phyloP scores from a whole-genome alignment of 2,888 invertebrate genomes.

The Charanyca ferruginea region DNA sequence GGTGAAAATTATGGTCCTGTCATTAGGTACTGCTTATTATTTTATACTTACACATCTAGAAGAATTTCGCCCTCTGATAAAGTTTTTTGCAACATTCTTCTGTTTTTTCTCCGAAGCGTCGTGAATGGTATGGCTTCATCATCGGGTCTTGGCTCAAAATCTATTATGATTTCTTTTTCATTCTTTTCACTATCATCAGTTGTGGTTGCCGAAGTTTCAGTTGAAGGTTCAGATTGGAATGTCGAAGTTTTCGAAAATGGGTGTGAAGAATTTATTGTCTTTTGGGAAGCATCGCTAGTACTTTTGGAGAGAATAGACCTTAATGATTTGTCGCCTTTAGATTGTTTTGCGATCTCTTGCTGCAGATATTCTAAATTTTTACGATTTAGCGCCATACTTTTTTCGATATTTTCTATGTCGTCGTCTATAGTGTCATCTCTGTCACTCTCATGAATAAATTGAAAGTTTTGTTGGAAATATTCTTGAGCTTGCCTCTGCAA shows the following conservation, averaged over 20 bases:
- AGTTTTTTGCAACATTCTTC: constrained; percentile 93
- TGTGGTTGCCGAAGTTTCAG: constrained; percentile 88
- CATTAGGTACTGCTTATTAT: too few species aligned
- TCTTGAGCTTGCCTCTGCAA: constrained; percentile 87
- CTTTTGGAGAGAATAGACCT: constrained; percentile 87
- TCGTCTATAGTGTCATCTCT: constrained; percentile 89
- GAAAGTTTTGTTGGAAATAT: constrained; percentile 90
- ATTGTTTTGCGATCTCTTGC: constrained; percentile 89
- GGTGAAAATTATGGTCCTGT: background rate
- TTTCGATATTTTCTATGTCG: constrained; percentile 88
- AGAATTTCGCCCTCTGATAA: constrained; percentile 96
- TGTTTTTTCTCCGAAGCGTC: constrained; percentile 87
- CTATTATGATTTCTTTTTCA: constrained; percentile 96
- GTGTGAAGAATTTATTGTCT: constrained; percentile 83
- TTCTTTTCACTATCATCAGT: constrained; percentile 92
- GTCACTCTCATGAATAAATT: constrained; percentile 90
- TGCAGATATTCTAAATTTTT: constrained; percentile 88
- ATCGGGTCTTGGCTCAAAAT: constrained; percentile 95
- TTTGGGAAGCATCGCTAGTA: constrained; percentile 86
- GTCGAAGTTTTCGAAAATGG: constrained; percentile 88
- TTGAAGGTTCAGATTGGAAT: constrained; percentile 89
- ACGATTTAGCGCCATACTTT: constrained; percentile 89
- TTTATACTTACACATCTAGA: constrained; percentile 88
- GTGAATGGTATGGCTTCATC: constrained; percentile 92
- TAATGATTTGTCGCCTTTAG: constrained; percentile 81